phyloP scores from a whole-genome alignment of 2,797 vertebrate species.

The Gephyroberyx darwinii region DNA sequence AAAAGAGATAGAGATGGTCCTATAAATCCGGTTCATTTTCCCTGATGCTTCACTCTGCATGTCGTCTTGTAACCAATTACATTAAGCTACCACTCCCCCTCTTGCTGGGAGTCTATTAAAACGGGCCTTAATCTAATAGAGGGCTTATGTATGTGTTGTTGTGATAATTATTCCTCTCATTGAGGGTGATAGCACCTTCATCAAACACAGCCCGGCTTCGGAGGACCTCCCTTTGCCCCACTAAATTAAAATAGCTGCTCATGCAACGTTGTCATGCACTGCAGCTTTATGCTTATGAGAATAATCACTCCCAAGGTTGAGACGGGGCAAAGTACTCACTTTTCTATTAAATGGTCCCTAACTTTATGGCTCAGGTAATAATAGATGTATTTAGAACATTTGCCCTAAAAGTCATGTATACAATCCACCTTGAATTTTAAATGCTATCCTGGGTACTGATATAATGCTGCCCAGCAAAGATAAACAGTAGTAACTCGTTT shows the following conservation, averaged over 20 bases:
- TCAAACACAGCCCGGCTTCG: slow-evolving; percentile 64
- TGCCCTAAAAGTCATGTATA: slow-evolving; percentile 32
- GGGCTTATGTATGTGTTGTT: slow-evolving; percentile 75
- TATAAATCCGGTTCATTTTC: slow-evolving; percentile 66
- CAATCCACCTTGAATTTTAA: slow-evolving; percentile 29
- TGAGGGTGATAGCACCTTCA: slow-evolving; percentile 76
- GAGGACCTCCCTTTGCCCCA: slow-evolving; percentile 60
- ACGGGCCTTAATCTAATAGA: slow-evolving; percentile 74
- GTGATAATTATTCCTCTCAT: slow-evolving; percentile 78
- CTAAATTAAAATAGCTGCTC: slow-evolving; percentile 69
- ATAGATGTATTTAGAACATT: slow-evolving; percentile 33
- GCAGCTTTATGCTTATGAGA: slow-evolving; percentile 45
- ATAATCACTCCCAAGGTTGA: slow-evolving; percentile 56
- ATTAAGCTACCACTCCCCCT: slow-evolving; percentile 70
- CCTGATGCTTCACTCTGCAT: slow-evolving; percentile 50
- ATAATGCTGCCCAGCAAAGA: slow-evolving; percentile 6
- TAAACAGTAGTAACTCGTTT: not conserved
- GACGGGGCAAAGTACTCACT: slow-evolving; percentile 25
- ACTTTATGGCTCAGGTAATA: slow-evolving; percentile 43
- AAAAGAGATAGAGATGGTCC: slow-evolving; percentile 31
- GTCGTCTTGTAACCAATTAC: slow-evolving; percentile 75
- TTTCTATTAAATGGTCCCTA: slow-evolving; percentile 59
- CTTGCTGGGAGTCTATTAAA: slow-evolving; percentile 75
- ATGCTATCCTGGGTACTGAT: slow-evolving; percentile 13
- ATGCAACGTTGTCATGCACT: slow-evolving; percentile 46